Conservation (phyloP, 2,113 vertebrate genomes). For the Lanius collurio region DNA sequence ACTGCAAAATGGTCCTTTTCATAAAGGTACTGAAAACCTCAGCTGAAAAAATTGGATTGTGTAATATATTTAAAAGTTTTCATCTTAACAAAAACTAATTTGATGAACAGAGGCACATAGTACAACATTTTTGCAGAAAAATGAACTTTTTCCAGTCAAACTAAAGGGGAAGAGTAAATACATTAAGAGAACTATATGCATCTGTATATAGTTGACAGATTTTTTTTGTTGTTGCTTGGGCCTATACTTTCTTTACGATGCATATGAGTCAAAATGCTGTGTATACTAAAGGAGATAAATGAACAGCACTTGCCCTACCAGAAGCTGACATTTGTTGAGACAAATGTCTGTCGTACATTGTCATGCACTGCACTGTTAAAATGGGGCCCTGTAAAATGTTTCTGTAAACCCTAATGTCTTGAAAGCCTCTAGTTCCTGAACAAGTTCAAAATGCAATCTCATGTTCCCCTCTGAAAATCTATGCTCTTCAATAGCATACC, state of each 20-base stretch:
- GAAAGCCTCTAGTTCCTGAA: background rate
- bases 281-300: background rate
- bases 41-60: background rate
- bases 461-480: background rate
- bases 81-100: background rate
- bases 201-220: background rate
- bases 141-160: background rate
- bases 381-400: background rate
- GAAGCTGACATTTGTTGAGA: background rate
- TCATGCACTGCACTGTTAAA: background rate
- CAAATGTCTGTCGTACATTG: background rate
- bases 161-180: background rate
- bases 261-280: background rate
- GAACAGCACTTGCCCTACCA: background rate
- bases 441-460: background rate
- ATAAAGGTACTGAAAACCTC: background rate
- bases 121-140: background rate
- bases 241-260: background rate
- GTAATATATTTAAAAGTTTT: background rate
- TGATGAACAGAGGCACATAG: background rate
- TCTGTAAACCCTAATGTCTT: background rate
- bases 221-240: background rate
- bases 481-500: rapidly evolving
- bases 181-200: background rate
- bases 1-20: background rate